Conservation (phyloP, 1,140 invertebrate genomes). For the Hermatobates lingyangjiaoensis region DNA sequence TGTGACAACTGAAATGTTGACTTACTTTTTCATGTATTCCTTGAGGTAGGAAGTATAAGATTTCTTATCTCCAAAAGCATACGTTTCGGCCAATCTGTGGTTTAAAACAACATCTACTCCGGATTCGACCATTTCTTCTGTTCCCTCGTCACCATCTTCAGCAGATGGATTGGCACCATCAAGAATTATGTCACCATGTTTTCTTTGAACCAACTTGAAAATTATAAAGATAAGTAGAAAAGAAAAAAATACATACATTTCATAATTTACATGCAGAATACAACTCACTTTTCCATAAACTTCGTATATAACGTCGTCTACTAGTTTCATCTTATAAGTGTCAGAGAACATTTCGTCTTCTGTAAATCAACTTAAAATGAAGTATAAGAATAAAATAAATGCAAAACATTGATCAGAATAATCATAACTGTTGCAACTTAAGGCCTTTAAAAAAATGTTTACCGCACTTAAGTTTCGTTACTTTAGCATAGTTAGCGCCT, state of each 20-base stretch:
- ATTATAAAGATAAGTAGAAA: background rate
- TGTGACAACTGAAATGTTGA: too few species aligned
- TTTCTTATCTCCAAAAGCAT: conserved; percentile 69
- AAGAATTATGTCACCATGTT: conserved; percentile 57
- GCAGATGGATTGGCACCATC: conserved; percentile 83
- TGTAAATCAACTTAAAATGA: conserved; percentile 34
- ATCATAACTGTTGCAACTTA: too few species aligned
- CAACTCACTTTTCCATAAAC: conserved; percentile 65
- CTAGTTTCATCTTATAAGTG: conserved; percentile 82
- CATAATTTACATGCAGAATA: too few species aligned
- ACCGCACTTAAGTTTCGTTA: too few species aligned
- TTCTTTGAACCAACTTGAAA: conserved; percentile 45
- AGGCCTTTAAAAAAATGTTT: too few species aligned
- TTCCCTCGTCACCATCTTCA: conserved; percentile 73
- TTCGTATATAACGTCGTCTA: conserved; percentile 88
- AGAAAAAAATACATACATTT: too few species aligned
- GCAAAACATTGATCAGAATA: conserved; percentile 3
- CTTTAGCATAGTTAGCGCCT: too few species aligned
- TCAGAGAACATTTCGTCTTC: conserved; percentile 97
- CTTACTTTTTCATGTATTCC: conserved; percentile 88
- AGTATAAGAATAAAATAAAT: too few species aligned
- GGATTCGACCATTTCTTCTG: conserved; percentile 46
- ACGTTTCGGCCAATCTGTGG: conserved; percentile 72
- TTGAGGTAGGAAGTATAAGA: conserved; percentile 84
- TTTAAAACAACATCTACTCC: conserved; percentile 89